phyloP scores from a whole-genome alignment of 2,797 vertebrate species.

The Allobates femoralis region DNA sequence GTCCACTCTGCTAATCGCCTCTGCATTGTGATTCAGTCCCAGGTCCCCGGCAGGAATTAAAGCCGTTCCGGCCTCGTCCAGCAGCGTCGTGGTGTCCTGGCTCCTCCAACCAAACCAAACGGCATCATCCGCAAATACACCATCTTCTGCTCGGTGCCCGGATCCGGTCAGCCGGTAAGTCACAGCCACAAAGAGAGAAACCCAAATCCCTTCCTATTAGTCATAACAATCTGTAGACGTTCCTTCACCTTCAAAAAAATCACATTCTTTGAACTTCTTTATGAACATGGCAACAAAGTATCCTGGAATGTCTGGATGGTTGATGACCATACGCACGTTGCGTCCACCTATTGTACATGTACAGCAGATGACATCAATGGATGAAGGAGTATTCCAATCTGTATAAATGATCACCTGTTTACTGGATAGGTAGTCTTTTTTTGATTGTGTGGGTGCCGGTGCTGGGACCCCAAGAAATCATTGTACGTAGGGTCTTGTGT shows the following conservation, averaged over 20 bases:
- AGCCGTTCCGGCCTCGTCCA: constrained; percentile 92
- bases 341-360: too few species aligned
- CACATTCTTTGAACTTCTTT: too few species aligned
- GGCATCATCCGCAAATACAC: constrained; percentile 98
- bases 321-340: too few species aligned
- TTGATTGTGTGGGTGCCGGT: too few species aligned
- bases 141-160: constrained; percentile 97
- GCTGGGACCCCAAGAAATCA: too few species aligned
- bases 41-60: constrained; percentile 97
- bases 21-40: constrained; percentile 81
- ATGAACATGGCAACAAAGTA: too few species aligned
- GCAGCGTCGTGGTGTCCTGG: constrained; percentile 97
- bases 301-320: too few species aligned
- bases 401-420: background rate
- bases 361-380: too few species aligned
- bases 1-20: background rate
- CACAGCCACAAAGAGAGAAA: background rate
- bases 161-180: constrained; percentile 94
- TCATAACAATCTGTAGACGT: too few species aligned
- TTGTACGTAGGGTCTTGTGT: too few species aligned
- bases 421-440: background rate
- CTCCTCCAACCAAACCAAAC: constrained; percentile 94
- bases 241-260: too few species aligned
- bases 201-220: background rate
- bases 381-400: too few species aligned